Evolutionary conservation across 2,888 invertebrate species (phyloP), one percentile per base, ranked within the genome.

Genomic region (Mimas tiliae): DNA sequence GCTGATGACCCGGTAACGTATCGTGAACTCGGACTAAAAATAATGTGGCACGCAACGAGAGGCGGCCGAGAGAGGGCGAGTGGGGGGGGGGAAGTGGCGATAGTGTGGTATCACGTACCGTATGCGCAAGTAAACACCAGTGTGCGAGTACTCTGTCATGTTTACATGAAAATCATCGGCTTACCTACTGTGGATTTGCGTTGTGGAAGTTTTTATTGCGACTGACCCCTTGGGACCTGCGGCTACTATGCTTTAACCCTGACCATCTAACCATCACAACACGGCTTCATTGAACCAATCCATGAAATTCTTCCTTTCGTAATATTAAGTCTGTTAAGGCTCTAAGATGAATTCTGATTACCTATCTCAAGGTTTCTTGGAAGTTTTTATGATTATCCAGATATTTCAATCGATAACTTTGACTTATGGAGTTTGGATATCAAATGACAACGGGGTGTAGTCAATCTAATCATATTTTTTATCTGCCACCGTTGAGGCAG

Each of bases 1-100:
- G 64, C 62, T 66, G 74, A 72, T 76, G 76, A 78, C 77, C 76
- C 71, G 64, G 55, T 69, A 68, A 72, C 74, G 72, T 65, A 48
- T 63, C 64, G 62, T 71, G 74, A 76, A 73, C 73, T 68, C 62
- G 51, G 62, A 66, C 72, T 71, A 70, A 73, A 74, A 72, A 71
- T 74, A 75, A 62, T 45, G 50, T 55, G 50, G 33, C 53, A 64
- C 64, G 53, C 55, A 64, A 64, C 64, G 42, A 64, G 53, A 42
- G 34, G 53, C 27, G 50, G 19, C 33, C 27, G 50, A 19, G 19
- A 9, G 16, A 16, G 3, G 42, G 14, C 19, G 38, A 19, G 42
- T 16, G 38, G 1, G 58, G 11, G 42, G 38, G 42, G 58, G 55
- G 34, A n/a, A 12, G 53, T 27, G 11, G 38, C 58, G 58, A 58